A percentile compares a stretch with the other conserved stretches of the same genome.
Evolutionary conservation across 2,113 vertebrate species (phyloP).

Genomic region (Apus apus): DNA sequence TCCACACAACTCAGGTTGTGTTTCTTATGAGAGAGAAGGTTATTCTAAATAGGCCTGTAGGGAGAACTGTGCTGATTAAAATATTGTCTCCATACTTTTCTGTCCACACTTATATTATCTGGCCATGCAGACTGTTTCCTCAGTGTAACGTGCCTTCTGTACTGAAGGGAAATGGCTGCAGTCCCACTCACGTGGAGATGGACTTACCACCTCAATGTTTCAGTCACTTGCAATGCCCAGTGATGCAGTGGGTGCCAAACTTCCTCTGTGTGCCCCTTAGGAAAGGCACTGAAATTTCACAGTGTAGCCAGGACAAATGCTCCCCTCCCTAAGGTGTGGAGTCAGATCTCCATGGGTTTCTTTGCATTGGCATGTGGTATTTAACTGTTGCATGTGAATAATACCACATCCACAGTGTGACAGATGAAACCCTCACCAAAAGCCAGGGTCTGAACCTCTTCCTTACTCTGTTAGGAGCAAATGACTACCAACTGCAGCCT

Average conservation of each 20-base stretch:
- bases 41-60: not conserved
- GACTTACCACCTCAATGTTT: fast-evolving
- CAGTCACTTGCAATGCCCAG: not conserved
- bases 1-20: not conserved
- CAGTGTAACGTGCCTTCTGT: not conserved
- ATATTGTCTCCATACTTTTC: not conserved
- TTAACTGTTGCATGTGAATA: not conserved
- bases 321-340: not conserved
- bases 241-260: not conserved
- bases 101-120: not conserved
- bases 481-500: not conserved
- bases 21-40: not conserved
- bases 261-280: not conserved
- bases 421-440: not conserved
- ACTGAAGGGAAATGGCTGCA: not conserved
- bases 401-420: not conserved
- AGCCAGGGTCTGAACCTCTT: not conserved
- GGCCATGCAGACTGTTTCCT: not conserved
- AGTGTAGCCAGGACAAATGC: not conserved
- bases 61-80: not conserved
- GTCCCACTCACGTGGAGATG: not conserved
- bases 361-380: not conserved
- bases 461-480: not conserved
- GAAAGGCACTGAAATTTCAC: not conserved
- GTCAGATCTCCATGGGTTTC: not conserved